A percentile compares a stretch with the other conserved stretches of the same genome.
Evolutionary conservation across 2,888 invertebrate species (phyloP).

Genomic region (Scaptomyza reducta): DNA sequence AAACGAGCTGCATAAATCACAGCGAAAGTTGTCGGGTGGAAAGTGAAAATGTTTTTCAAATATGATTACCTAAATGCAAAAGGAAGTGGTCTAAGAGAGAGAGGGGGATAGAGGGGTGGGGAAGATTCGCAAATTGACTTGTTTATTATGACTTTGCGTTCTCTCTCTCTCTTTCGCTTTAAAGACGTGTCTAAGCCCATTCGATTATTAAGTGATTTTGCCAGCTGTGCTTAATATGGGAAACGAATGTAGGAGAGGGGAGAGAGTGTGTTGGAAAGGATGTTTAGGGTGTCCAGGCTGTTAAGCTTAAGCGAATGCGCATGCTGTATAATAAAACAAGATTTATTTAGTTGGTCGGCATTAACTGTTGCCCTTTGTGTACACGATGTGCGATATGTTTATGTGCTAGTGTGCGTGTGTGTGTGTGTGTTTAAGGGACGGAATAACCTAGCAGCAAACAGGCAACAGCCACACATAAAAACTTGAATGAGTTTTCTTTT

Average conservation of each 20-base stretch:
- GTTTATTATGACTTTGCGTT: slow-evolving; percentile 61
- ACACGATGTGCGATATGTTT: slow-evolving; percentile 27
- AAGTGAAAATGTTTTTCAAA: slow-evolving; percentile 70
- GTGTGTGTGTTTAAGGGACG: slow-evolving; percentile 9
- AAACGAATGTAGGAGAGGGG: not conserved
- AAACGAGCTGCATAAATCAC: slow-evolving; percentile 61
- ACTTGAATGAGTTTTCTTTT: slow-evolving; percentile 76
- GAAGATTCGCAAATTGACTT: slow-evolving; percentile 69
- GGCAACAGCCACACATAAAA: slow-evolving; percentile 55
- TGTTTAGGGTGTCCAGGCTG: slow-evolving; percentile 13
- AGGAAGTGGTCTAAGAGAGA: not conserved
- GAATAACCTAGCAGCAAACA: slow-evolving; percentile 20
- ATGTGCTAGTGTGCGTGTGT: slow-evolving; percentile 1
- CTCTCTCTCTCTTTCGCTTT: not conserved
- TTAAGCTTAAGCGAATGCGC: slow-evolving; percentile 9
- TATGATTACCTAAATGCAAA: slow-evolving; percentile 29
- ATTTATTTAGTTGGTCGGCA: slow-evolving; percentile 77
- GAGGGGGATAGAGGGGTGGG: not conserved
- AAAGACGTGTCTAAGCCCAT: slow-evolving; percentile 61
- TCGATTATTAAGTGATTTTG: slow-evolving; percentile 75
- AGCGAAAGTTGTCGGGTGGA: slow-evolving; percentile 56
- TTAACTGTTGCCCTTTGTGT: slow-evolving; percentile 79
- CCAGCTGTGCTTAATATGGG: slow-evolving; percentile 22
- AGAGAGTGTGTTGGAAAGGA: not conserved
- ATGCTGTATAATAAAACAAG: slow-evolving; percentile 68